Evolutionary conservation across 2,113 vertebrate genomes (phyloP).

Genomic region (Neodon shergylaensis): DNA sequence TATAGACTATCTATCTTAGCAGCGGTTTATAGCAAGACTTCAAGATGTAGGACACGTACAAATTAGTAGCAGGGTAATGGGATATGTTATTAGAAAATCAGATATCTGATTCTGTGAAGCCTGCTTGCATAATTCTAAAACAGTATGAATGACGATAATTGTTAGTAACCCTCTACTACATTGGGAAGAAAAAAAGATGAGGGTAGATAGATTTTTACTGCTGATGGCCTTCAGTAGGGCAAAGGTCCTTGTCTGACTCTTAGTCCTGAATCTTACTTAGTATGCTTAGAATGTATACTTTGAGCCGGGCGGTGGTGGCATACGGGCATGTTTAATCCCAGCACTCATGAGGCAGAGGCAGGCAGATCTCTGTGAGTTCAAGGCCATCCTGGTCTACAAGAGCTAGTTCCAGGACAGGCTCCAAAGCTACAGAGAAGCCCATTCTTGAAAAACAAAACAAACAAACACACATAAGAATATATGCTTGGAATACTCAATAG

Average conservation of each 20-base stretch:
- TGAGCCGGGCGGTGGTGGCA: too few relatives aligned
- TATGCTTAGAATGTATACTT: not conserved
- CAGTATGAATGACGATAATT: not conserved
- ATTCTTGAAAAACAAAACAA: too few relatives aligned
- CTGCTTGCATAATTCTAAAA: not conserved
- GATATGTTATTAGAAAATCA: not conserved
- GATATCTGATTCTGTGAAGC: not conserved
- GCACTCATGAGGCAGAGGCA: too few relatives aligned
- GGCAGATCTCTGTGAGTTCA: too few relatives aligned
- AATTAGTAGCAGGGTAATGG: not conserved
- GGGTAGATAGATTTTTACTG: not conserved
- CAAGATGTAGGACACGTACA: not conserved
- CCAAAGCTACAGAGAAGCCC: too few relatives aligned
- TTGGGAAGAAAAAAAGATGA: not conserved
- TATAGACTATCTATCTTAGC: not conserved
- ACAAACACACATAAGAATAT: not conserved
- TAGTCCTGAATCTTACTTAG: not conserved
- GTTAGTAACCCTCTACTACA: not conserved
- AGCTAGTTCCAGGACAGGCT: too few relatives aligned
- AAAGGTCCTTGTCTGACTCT: not conserved
- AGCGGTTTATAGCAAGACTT: constrained; percentile 4
- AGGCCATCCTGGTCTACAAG: too few relatives aligned
- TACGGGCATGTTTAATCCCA: too few relatives aligned
- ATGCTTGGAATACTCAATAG: not conserved
- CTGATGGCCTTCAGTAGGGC: not conserved